Base-by-base conservation (phyloP, 2,888 invertebrate species). In the Aquatica leii region DNA sequence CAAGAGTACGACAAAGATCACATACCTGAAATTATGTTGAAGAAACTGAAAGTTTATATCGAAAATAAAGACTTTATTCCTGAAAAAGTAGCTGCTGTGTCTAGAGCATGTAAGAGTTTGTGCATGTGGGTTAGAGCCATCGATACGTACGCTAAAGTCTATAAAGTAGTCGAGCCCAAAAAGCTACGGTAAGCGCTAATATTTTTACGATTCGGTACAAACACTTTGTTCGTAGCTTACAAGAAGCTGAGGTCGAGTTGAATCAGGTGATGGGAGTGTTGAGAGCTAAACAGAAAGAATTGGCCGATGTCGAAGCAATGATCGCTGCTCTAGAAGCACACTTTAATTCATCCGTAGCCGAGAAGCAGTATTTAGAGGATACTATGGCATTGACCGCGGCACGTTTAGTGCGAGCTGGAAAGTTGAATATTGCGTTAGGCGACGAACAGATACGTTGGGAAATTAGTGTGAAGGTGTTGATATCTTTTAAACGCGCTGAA, bases 111-210 rank as follows among this genome's bases (percentile, higher is more conserved):
- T 76, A 91, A 90, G 71, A 95, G 95, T 6, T 89, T 97, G 83
- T 95, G 95, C 71, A 86, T 95, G 79, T 97, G 97, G 97, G 95
- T 96, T 5, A 86, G 91, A 76, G 96, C 97, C 0, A 91, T 97
- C 69, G 94, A 95, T 73, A 89, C 90, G 77, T 97, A 96, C 77
- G 90, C 95, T 0, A 92, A 92, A 81, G 91, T 95, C 0, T 94
- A 90, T 80, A 87, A 89, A 77, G 87, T 94, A 5, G 95, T 97
- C 1, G 94, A 95, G 76, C 96, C 96, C 0, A 97, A 97, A 81
- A 88, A 93, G 57, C 84, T 89, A 66, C 89, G 87, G 92, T 92
- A 80, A 84, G 83, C 81, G 24, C 6, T 9, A 35, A 5, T 34
- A 34, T 24, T 53, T 53, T 12, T 21, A 18, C n/a, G n/a, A 14